Evolutionary conservation across 1,140 invertebrate genomes (phyloP), one percentile per base, ranked within the genome.

Genomic region (Ectropis grisescens): DNA sequence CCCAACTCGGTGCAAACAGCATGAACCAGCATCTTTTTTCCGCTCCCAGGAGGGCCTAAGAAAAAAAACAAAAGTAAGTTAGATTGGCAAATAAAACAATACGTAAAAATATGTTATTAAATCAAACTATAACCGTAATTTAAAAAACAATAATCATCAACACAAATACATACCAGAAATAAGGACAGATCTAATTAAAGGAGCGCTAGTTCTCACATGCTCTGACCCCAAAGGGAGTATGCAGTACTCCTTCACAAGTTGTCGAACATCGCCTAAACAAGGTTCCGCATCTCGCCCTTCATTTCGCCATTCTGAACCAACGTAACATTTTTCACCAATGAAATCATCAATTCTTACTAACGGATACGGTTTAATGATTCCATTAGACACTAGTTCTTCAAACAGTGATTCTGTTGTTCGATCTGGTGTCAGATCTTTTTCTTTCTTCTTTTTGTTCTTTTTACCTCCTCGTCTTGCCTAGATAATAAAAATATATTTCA

Each of bases 381-480:
- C 94, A 71, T 97, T 92, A 0, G 87, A 86, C 0, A 98, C 87
- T 10, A 98, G 71, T 78, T 98, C 96, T 72, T 98, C 95, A 69
- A 95, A 96, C 1, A 97, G 78, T 0, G 93, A 96, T 68, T 96
- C 93, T 1, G 90, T 90, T 0, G 92, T 94, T 57, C 94, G 85
- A 60, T 98, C 95, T 0, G 95, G 93, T 10, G 96, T 98, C 23
- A 98, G 82, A 84, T 98, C 96, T 76, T 98, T 98, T 58, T 97
- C 95, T 72, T 95, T 97, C 61, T 95, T 96, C 64, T 93, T 96
- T 72, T 95, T 96, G 50, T 87, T 90, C 43, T 93, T 94, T 61
- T 93, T 96, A 11, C 92, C 92, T 34, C 92, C 89, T 4, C 90
- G 86, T 12, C 92, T 85, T 11, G 91, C 85, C 83, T 89, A 40